phyloP scores from a whole-genome alignment of 2,113 vertebrate species.

The Plectropomus leopardus region DNA sequence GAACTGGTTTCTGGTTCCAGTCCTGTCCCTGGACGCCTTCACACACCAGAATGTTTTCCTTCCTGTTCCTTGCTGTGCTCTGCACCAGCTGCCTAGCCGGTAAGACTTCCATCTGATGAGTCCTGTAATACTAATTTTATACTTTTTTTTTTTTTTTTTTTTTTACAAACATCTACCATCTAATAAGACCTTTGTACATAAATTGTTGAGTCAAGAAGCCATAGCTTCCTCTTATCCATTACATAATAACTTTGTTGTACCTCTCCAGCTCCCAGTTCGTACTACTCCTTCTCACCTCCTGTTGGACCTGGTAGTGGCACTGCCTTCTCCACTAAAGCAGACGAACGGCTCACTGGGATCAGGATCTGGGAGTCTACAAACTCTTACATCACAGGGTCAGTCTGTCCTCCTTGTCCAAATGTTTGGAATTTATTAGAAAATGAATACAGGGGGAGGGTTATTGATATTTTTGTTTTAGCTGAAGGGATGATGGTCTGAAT shows the following conservation, averaged over 20 bases:
- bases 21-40: background rate
- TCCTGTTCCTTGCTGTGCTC: slow-evolving; percentile 26
- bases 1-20: slow-evolving; percentile 7
- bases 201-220: background rate
- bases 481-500: background rate
- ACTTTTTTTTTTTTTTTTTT: no score
- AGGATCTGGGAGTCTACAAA: background rate
- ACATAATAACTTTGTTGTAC: background rate
- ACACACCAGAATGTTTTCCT: slow-evolving; percentile 20
- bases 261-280: background rate
- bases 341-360: slow-evolving; percentile 30
- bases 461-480: background rate
- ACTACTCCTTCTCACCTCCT: slow-evolving; percentile 24
- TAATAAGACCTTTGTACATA: background rate
- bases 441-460: background rate
- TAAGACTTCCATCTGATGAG: slow-evolving; percentile 7
- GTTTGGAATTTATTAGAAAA: no score
- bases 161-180: background rate
- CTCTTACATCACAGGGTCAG: slow-evolving; percentile 37
- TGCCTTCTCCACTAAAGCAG: background rate
- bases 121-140: background rate
- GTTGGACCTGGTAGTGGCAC: slow-evolving; percentile 37
- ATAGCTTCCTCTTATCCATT: background rate
- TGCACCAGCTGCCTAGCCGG: slow-evolving; percentile 28
- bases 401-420: background rate